Conservation (phyloP, 1,140 invertebrate species). For the Sesamia nonagrioides region DNA sequence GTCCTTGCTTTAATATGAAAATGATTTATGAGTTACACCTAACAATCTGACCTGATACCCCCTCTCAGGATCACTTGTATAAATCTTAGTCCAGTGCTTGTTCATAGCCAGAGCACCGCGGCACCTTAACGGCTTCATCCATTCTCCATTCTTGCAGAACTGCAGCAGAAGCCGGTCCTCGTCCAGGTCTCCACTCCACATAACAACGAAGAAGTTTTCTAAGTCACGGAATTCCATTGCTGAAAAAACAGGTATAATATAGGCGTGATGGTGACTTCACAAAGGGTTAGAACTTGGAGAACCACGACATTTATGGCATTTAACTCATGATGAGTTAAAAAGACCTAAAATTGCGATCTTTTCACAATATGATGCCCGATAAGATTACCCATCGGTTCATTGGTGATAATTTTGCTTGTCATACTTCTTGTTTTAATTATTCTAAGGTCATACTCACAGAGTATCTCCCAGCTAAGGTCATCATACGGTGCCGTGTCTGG, state of each 20-base stretch:
- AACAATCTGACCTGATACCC: conserved; percentile 75
- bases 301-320: too few species aligned
- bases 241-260: conserved; percentile 61
- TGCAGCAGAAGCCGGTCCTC: conserved; percentile 91
- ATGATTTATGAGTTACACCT: too few species aligned
- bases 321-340: too few species aligned
- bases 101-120: conserved; percentile 89
- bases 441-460: conserved; percentile 90
- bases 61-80: conserved; percentile 77
- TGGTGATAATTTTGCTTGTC: too few species aligned
- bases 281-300: too few species aligned
- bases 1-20: too few species aligned
- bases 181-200: conserved; percentile 94
- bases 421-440: too few species aligned
- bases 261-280: too few species aligned
- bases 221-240: conserved; percentile 92
- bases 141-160: conserved; percentile 87
- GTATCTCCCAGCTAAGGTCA: conserved; percentile 90
- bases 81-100: conserved; percentile 77
- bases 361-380: too few species aligned
- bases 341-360: too few species aligned
- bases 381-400: too few species aligned
- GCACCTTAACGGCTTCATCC: conserved; percentile 91
- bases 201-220: conserved; percentile 92
- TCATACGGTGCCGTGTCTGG: conserved; percentile 87